These are phyloP conservation scores for Ahaetulla prasina DNA, from an alignment of 2,113 vertebrate genomes.

Conservation along the genomic window DNA sequence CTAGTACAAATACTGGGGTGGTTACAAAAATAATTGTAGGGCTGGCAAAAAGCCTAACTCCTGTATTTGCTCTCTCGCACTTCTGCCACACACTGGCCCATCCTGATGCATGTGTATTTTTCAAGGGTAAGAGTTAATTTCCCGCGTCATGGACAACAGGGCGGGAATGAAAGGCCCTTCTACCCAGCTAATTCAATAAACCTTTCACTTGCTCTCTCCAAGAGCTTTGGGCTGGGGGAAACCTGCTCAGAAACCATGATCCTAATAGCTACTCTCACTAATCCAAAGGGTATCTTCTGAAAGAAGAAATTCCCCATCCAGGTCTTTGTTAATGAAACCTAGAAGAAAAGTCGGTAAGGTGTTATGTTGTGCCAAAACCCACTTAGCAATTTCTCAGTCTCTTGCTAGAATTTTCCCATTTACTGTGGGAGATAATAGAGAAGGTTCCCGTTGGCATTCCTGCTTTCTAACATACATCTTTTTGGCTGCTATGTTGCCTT, in stretches of 20 bases:
- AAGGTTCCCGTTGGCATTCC: not conserved
- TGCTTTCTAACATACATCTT: not conserved
- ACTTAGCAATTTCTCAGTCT: not conserved
- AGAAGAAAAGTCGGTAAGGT: not conserved
- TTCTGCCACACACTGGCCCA: not conserved
- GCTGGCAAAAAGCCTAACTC: conserved; percentile 59
- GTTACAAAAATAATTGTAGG: conserved; percentile 59
- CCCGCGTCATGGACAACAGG: conserved; percentile 19
- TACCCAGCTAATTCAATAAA: conserved; percentile 32
- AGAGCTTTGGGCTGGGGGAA: not conserved
- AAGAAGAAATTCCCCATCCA: not conserved
- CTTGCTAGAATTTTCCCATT: not conserved
- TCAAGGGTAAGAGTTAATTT: conserved; percentile 17
- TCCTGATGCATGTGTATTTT: not conserved
- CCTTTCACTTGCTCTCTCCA: not conserved
- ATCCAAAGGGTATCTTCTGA: not conserved
- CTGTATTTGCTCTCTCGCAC: conserved; percentile 27
- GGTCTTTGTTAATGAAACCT: not conserved
- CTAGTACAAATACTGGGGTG: conserved; percentile 61
- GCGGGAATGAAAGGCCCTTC: not conserved
- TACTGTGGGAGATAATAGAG: not conserved
- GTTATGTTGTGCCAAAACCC: not conserved
- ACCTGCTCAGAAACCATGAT: not conserved
- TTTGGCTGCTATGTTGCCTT: not conserved
- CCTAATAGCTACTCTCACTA: conserved; percentile 6